Evolutionary conservation across 2,888 invertebrate genomes (phyloP), one percentile per base, ranked within the genome.

Genomic region (Tillus elongatus): DNA sequence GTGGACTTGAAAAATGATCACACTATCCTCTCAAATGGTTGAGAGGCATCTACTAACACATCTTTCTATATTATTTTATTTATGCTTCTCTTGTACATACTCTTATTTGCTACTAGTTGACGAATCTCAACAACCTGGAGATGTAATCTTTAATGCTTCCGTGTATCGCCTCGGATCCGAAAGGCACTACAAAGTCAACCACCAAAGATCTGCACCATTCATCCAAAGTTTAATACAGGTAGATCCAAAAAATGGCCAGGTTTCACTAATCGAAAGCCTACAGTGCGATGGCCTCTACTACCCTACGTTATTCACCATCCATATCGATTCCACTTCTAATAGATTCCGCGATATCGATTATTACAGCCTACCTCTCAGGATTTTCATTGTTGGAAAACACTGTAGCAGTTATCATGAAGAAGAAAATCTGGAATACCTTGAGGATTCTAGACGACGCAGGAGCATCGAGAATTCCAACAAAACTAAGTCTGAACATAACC

Each of bases 301-400:
- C 58, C 88, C 89, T 0, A 82, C 82, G 54, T 72, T 89, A 37
- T 88, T 90, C 61, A 88, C 87, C 3, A 76, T 88, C 57, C 85
- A 87, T 63, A 80, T 90, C 42, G 89, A 90, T 60, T 89, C 89
- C 19, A 83, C 82, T 34, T 84, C 87, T 43, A 84, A 81, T 52
- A 70, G 83, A 36, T 69, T 84, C 43, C 72, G 82, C 32, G 83
- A 83, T 48, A 82, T 88, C 43, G 85, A 87, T 58, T 88, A 86
- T 60, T 86, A 85, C 57, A 85, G 87, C 54, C 62, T 87, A 38
- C 86, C 87, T 1, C 69, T 88, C 41, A 70, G 87, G 45, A 73
- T 87, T 36, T 71, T 86, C 47, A 78, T 88, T 19, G 74, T 79
- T 8, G 86, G 86, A 1, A 72, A 73, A 44, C 73, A 75, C 50